Conservation (phyloP, 30 jellyfish, hydroid and myxozoan genomes). For the Aurelia aurita region DNA sequence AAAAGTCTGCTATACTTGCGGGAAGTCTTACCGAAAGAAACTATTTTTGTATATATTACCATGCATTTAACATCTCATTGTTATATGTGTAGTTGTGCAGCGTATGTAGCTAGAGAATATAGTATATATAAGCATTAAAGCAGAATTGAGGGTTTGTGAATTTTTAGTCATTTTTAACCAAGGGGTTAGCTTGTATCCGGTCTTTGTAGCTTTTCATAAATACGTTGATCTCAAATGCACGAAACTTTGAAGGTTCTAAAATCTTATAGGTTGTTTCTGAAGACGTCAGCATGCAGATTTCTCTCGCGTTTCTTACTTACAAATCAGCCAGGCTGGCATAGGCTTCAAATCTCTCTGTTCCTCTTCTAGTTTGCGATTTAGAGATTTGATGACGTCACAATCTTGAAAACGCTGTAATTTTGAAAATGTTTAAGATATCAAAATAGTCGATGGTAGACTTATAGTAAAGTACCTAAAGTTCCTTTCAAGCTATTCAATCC, state of each 20-base stretch:
- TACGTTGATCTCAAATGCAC: conserved; percentile 1
- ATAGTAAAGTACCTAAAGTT: no score
- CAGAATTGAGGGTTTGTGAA: conserved; percentile 42
- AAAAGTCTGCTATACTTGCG: no score
- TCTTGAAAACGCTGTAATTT: no score
- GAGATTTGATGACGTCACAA: no score
- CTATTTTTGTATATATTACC: conserved; percentile 37
- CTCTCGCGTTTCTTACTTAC: no score
- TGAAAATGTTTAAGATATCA: no score
- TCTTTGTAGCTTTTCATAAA: background rate
- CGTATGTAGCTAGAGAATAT: conserved; percentile 23
- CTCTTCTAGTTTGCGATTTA: no score
- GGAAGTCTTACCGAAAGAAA: background rate
- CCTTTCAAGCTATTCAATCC: no score
- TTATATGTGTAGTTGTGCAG: conserved; percentile 32
- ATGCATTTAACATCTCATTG: conserved; percentile 30
- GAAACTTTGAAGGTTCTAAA: background rate
- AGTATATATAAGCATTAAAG: conserved; percentile 14
- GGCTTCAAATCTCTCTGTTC: no score
- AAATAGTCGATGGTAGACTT: no score
- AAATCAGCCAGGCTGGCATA: no score
- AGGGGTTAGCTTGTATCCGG: conserved; percentile 8
- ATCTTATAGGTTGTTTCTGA: background rate
- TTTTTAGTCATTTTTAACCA: conserved; percentile 24
- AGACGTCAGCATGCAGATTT: no score